A percentile compares a stretch with the other conserved stretches of the same genome.
Conservation (phyloP, 2,797 vertebrate species). For the Pteronotus mesoamericanus region DNA sequence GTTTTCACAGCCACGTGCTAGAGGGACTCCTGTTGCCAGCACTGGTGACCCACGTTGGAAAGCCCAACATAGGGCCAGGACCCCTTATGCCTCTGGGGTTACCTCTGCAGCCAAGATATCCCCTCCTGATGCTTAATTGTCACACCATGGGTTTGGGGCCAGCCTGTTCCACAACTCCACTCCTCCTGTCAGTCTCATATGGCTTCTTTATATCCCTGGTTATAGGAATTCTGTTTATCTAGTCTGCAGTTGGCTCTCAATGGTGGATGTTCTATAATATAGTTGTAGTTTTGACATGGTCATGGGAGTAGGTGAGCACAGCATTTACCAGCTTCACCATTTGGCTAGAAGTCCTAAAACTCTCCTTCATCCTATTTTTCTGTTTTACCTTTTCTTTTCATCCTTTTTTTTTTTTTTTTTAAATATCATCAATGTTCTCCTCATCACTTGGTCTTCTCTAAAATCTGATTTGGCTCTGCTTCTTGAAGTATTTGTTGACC, state of each 20-base stretch:
- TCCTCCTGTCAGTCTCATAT: background rate
- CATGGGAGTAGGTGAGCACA: background rate
- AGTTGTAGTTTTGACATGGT: background rate
- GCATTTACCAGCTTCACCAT: background rate
- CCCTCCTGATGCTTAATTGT: background rate
- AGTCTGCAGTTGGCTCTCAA: background rate
- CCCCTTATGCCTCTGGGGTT: background rate
- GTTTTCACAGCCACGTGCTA: background rate
- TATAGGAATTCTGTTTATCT: background rate
- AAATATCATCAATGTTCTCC: background rate
- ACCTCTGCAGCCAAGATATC: background rate
- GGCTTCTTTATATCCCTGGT: background rate
- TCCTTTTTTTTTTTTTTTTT: background rate
- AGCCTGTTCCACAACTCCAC: background rate
- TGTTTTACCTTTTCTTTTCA: background rate
- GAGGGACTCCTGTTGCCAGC: background rate
- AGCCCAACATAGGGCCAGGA: background rate
- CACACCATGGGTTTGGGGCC: background rate
- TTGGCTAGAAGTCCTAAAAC: background rate
- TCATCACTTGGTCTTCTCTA: background rate
- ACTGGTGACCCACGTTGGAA: too few species aligned
- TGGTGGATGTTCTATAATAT: background rate
- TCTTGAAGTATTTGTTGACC: background rate
- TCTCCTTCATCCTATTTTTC: background rate
- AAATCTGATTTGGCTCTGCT: background rate